These are phyloP conservation scores for Harpalus rufipes DNA, from an alignment of 2,888 invertebrate genomes.

Conservation along the genomic window DNA sequence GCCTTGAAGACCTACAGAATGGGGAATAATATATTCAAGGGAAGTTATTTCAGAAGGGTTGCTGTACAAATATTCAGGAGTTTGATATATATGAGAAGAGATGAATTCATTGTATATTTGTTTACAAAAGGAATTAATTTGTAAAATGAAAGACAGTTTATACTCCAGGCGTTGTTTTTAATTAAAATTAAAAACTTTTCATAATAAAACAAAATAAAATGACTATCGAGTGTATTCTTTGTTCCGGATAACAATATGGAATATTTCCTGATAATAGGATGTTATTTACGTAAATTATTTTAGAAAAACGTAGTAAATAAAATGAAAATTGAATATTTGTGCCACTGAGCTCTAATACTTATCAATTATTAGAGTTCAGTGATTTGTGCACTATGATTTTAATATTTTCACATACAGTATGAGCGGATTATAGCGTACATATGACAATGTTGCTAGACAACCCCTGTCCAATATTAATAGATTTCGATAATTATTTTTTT, in stretches of 20 bases:
- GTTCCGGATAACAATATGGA: background rate
- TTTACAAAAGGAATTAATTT: slow-evolving; percentile 4
- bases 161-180: background rate
- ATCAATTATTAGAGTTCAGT: too few relatives aligned
- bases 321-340: too few relatives aligned
- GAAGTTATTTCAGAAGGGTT: background rate
- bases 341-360: too few relatives aligned
- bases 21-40: background rate
- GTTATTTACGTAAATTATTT: too few relatives aligned
- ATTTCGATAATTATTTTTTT: too few relatives aligned
- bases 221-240: background rate
- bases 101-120: background rate
- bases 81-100: background rate
- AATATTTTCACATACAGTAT: too few relatives aligned
- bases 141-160: background rate
- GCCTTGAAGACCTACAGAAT: background rate
- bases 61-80: background rate
- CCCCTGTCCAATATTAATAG: too few relatives aligned
- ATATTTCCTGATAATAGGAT: background rate
- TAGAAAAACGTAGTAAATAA: too few relatives aligned
- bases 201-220: background rate
- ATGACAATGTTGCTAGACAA: too few relatives aligned
- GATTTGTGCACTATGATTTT: too few relatives aligned
- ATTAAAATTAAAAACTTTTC: background rate
- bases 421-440: too few relatives aligned